Evolutionary conservation across 2,113 vertebrate genomes (phyloP).

Genomic region (Loxodonta africana): DNA sequence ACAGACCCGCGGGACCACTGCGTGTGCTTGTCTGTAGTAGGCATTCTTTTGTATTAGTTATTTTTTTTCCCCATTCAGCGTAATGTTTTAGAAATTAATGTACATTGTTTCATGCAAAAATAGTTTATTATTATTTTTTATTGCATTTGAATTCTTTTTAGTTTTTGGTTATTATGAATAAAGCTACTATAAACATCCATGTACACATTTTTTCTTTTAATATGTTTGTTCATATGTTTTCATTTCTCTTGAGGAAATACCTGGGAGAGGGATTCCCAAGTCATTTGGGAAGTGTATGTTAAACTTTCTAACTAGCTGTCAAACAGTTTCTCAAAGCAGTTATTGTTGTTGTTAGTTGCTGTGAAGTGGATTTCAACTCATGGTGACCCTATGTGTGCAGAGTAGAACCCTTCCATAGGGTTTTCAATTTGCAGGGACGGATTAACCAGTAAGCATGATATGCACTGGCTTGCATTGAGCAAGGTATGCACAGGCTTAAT

Average conservation of each 20-base stretch:
- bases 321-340: background rate
- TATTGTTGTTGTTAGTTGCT: background rate
- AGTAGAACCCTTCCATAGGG: background rate
- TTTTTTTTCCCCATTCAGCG: background rate
- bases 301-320: background rate
- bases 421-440: too few species aligned
- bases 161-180: background rate
- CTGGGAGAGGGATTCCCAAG: background rate
- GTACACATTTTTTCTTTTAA: background rate
- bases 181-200: background rate
- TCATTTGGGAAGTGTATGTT: background rate
- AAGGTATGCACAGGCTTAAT: too few species aligned
- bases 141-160: conserved; percentile 13
- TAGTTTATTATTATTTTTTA: background rate
- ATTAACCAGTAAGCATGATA: too few species aligned
- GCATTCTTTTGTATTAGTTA: background rate
- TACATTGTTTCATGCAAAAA: background rate
- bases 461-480: too few species aligned
- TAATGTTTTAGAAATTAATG: background rate
- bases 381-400: too few species aligned
- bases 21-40: background rate
- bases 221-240: background rate
- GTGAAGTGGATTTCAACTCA: too few species aligned
- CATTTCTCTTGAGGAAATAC: background rate
- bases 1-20: background rate